These are phyloP conservation scores for Drosophila baimaii DNA, from an alignment of 1,140 invertebrate species.

Conservation along the genomic window DNA sequence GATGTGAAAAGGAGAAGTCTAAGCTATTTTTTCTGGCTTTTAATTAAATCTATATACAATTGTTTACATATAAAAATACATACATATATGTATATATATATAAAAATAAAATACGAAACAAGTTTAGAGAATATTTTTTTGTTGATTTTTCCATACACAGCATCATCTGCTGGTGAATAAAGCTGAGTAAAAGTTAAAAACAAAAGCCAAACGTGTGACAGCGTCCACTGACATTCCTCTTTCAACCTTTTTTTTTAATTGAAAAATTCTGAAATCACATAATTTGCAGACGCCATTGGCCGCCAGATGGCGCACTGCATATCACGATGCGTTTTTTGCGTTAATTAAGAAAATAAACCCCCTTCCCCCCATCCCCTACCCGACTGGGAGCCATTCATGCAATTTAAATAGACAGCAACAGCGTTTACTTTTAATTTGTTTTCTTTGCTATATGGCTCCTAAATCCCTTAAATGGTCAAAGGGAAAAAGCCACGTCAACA, in stretches of 20 bases:
- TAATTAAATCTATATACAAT: too few species aligned
- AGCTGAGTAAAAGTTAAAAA: slow-evolving; percentile 10
- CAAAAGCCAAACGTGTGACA: slow-evolving; percentile 22
- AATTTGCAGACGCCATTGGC: slow-evolving; percentile 58
- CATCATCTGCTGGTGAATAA: slow-evolving; percentile 24
- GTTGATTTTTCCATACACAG: background rate
- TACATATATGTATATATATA: too few species aligned
- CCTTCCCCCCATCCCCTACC: background rate
- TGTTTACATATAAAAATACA: too few species aligned
- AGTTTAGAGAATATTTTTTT: background rate
- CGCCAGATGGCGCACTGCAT: background rate
- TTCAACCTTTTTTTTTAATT: slow-evolving; percentile 59
- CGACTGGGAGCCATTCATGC: too few species aligned
- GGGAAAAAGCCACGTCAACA: slow-evolving; percentile 64
- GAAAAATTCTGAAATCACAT: slow-evolving; percentile 78
- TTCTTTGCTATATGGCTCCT: background rate
- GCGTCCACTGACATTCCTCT: background rate
- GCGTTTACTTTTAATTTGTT: slow-evolving; percentile 48
- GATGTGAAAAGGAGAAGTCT: background rate
- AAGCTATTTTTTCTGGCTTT: slow-evolving; percentile 17
- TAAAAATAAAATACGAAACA: background rate
- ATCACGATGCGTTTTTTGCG: slow-evolving; percentile 6
- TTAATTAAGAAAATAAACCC: slow-evolving; percentile 62
- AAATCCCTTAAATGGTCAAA: slow-evolving; percentile 58
- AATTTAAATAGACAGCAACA: slow-evolving; percentile 18